These are phyloP conservation scores for Ammospiza maritima DNA, from an alignment of 2,797 vertebrate genomes.

Conservation along the genomic window DNA sequence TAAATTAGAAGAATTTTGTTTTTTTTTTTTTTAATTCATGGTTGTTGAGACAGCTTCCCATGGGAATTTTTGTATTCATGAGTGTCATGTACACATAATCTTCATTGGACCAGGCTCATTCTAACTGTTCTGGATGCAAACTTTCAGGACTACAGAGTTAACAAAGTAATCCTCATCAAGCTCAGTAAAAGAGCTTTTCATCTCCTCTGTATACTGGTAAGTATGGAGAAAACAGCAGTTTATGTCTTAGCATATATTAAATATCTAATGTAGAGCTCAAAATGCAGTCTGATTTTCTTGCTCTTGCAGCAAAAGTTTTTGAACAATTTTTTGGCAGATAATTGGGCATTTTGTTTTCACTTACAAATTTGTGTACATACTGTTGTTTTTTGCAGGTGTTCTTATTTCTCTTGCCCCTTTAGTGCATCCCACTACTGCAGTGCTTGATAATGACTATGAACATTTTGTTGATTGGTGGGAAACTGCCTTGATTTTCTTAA, in stretches of 20 bases:
- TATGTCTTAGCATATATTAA: background rate
- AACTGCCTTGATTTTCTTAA: background rate
- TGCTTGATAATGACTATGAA: background rate
- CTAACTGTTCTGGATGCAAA: background rate
- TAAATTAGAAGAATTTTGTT: background rate
- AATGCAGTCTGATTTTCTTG: background rate
- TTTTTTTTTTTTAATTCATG: background rate
- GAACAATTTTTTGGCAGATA: background rate
- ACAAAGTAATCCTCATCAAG: background rate
- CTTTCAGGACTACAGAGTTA: background rate
- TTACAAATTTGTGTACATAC: background rate
- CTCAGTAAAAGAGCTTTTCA: background rate
- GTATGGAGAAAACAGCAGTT: background rate
- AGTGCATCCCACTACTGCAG: background rate
- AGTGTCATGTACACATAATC: background rate
- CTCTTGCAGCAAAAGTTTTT: background rate
- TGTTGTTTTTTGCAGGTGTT: background rate
- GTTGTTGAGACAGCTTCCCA: background rate
- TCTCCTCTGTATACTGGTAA: background rate
- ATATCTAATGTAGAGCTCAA: background rate
- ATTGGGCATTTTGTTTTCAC: background rate
- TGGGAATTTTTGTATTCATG: accelerated
- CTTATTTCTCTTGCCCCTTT: background rate
- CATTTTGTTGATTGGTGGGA: background rate
- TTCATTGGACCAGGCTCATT: background rate